phyloP scores from a whole-genome alignment of 2,113 vertebrate species.

The Odocoileus virginianus region DNA sequence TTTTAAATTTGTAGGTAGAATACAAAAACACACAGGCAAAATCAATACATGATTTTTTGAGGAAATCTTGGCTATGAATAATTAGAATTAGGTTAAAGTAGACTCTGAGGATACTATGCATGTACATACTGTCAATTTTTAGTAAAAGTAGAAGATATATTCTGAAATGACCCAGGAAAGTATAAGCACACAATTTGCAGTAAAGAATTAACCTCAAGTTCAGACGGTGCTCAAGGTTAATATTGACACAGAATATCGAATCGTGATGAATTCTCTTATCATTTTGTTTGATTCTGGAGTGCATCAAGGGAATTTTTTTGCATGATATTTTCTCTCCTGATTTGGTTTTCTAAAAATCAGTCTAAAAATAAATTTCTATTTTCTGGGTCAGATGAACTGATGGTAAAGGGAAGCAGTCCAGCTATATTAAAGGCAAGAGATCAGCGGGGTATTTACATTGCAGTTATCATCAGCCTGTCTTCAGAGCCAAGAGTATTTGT shows the following conservation, averaged over 20 bases:
- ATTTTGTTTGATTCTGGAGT: not conserved
- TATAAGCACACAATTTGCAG: not conserved
- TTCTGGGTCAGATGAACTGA: not conserved
- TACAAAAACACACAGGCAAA: not conserved
- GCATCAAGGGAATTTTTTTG: not conserved
- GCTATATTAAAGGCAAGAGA: not conserved
- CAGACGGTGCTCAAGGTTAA: not conserved
- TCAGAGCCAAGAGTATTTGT: not conserved
- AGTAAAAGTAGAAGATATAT: not conserved
- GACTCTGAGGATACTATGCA: not conserved
- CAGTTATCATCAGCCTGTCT: not conserved
- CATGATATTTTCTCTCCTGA: not conserved
- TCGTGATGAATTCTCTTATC: not conserved
- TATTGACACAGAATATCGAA: not conserved
- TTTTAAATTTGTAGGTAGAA: not conserved
- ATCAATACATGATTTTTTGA: not conserved
- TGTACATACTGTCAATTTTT: not conserved
- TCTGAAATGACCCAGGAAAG: not conserved
- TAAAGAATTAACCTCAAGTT: not conserved
- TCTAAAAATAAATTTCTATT: not conserved
- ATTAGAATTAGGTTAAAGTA: not conserved
- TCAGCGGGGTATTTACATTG: not conserved
- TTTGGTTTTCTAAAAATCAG: not conserved
- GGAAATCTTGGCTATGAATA: not conserved
- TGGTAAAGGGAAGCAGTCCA: not conserved